phyloP scores from a whole-genome alignment of 2,888 invertebrate genomes.

The Seira sanloemensis region DNA sequence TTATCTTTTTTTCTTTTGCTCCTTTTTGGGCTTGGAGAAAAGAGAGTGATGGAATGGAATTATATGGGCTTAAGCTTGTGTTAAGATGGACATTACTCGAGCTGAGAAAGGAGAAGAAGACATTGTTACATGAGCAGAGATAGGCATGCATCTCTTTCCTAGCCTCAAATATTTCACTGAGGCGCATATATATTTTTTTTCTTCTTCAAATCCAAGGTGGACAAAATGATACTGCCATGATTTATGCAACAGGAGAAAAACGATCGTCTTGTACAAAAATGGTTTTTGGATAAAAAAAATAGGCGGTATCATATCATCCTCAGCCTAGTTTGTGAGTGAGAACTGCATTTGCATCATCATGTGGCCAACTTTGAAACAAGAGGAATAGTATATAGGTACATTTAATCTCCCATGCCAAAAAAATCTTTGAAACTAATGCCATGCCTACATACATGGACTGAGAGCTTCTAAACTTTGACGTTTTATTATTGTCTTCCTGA shows the following conservation, averaged over 20 bases:
- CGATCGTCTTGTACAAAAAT: too few species aligned
- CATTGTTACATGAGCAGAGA: slow-evolving; percentile 40
- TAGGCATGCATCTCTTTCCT: slow-evolving; percentile 30
- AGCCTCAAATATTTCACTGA: too few species aligned
- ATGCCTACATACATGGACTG: too few species aligned
- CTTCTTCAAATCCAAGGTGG: too few species aligned
- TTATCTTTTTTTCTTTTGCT: background rate
- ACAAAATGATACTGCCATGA: slow-evolving; percentile 29
- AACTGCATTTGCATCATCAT: background rate
- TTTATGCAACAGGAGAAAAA: too few species aligned
- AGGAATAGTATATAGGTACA: too few species aligned
- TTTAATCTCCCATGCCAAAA: background rate
- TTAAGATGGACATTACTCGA: slow-evolving; percentile 22
- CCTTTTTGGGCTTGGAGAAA: too few species aligned
- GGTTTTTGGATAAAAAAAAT: too few species aligned
- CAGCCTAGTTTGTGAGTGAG: background rate
- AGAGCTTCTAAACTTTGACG: background rate
- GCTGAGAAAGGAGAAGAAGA: too few species aligned
- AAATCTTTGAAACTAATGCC: background rate
- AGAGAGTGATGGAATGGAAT: too few species aligned
- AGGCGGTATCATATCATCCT: background rate
- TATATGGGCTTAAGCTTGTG: too few species aligned
- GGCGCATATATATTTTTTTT: too few species aligned
- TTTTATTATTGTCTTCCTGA: slow-evolving; percentile 1
- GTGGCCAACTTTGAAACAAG: background rate